Conservation (phyloP, 1,140 invertebrate genomes). For the Macrostomum lignano region DNA sequence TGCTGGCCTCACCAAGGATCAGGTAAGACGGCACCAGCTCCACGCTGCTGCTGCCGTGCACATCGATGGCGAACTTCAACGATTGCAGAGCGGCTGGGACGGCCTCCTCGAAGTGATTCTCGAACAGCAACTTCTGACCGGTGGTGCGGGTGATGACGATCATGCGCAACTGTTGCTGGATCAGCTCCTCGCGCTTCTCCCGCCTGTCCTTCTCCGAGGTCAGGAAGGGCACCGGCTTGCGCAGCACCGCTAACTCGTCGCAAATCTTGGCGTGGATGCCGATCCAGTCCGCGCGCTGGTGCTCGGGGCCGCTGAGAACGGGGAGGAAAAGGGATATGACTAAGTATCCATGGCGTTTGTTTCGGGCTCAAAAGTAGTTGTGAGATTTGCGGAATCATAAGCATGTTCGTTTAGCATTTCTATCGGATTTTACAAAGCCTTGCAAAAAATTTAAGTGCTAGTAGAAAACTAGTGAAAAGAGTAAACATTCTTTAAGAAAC, state of each 20-base stretch:
- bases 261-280: slow-evolving; percentile 29
- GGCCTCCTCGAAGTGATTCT: slow-evolving; percentile 25
- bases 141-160: slow-evolving; percentile 22
- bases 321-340: too few species aligned
- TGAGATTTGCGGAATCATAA: not conserved
- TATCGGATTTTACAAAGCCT: too few species aligned
- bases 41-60: slow-evolving; percentile 22
- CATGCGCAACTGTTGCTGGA: slow-evolving; percentile 13
- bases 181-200: slow-evolving; percentile 10
- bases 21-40: slow-evolving; percentile 28
- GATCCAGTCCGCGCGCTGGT: slow-evolving; percentile 24
- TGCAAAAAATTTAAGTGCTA: too few species aligned
- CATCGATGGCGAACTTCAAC: slow-evolving; percentile 22
- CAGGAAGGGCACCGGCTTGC: slow-evolving; percentile 20
- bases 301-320: slow-evolving; percentile 22
- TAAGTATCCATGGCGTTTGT: slow-evolving; percentile 4
- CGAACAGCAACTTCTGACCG: slow-evolving; percentile 24
- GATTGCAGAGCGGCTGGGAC: slow-evolving; percentile 27
- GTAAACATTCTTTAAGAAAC: too few species aligned
- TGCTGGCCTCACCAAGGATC: slow-evolving; percentile 26
- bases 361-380: not conserved
- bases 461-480: too few species aligned
- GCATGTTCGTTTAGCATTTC: not conserved
- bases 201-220: slow-evolving; percentile 23
- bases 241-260: slow-evolving; percentile 14